Percentiles rank a stretch among this genome's conserved stretches.
Conservation (phyloP, 1,140 invertebrate genomes). For the Paraescarpia echinospica region DNA sequence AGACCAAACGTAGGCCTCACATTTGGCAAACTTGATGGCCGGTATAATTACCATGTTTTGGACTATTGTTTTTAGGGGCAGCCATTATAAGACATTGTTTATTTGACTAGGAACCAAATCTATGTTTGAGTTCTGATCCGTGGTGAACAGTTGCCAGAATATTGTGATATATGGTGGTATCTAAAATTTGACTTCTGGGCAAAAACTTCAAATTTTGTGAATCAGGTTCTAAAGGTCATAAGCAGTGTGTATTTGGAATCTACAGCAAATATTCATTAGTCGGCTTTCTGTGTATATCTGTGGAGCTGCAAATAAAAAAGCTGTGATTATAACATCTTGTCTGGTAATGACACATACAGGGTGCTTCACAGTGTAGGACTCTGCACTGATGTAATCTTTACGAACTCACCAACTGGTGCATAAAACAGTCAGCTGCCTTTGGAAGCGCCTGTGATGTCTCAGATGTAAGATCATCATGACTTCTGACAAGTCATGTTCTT, state of each 20-base stretch:
- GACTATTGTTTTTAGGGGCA: not conserved
- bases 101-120: no score
- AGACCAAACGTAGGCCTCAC: not conserved
- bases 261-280: not conserved
- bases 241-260: no score
- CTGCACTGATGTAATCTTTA: not conserved
- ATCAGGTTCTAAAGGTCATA: no score
- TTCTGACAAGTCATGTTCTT: not conserved
- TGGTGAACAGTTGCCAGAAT: no score
- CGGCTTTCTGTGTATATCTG: not conserved
- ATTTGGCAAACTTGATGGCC: not conserved
- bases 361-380: not conserved
- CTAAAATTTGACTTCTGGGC: no score
- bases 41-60: not conserved
- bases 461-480: no score
- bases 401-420: not conserved
- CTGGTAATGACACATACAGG: not conserved
- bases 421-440: not conserved
- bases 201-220: no score
- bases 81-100: not conserved
- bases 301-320: not conserved
- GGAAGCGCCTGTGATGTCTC: not conserved
- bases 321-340: not conserved
- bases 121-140: no score
- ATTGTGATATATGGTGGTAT: no score